phyloP scores from a whole-genome alignment of 1,140 invertebrate genomes.

The Microplitis demolitor region DNA sequence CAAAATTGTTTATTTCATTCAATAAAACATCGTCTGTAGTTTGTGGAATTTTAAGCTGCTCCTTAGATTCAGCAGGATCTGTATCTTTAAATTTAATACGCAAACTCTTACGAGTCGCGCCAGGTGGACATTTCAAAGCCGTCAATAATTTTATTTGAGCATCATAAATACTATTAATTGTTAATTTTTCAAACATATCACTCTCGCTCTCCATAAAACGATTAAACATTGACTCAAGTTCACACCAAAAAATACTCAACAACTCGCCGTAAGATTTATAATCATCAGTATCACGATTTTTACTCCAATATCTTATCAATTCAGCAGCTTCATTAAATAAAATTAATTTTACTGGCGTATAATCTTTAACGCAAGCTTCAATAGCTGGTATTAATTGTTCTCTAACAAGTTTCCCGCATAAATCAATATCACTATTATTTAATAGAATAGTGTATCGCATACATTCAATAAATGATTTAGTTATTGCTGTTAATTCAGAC shows the following conservation, averaged over 20 bases:
- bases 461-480: slow-evolving; percentile 73
- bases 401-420: slow-evolving; percentile 52
- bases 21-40: slow-evolving; percentile 40
- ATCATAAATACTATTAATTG: slow-evolving; percentile 18
- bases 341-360: slow-evolving; percentile 47
- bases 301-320: slow-evolving; percentile 65
- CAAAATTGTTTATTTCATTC: slow-evolving; percentile 58
- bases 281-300: slow-evolving; percentile 50
- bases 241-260: slow-evolving; percentile 62
- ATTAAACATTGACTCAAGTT: slow-evolving; percentile 57
- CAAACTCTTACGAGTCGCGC: slow-evolving; percentile 39
- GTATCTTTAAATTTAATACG: slow-evolving; percentile 51
- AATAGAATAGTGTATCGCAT: slow-evolving; percentile 66
- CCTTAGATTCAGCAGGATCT: neutral
- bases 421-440: slow-evolving; percentile 49
- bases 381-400: slow-evolving; percentile 60
- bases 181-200: slow-evolving; percentile 19
- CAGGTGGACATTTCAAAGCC: slow-evolving; percentile 38
- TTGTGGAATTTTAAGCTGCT: neutral
- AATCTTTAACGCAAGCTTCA: slow-evolving; percentile 55
- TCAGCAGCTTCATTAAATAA: slow-evolving; percentile 61
- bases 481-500: slow-evolving; percentile 67
- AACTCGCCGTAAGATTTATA: slow-evolving; percentile 55
- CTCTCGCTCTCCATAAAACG: slow-evolving; percentile 39
- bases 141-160: slow-evolving; percentile 26